phyloP scores from a whole-genome alignment of 1,140 invertebrate species.

The Drosophila murphyi region DNA sequence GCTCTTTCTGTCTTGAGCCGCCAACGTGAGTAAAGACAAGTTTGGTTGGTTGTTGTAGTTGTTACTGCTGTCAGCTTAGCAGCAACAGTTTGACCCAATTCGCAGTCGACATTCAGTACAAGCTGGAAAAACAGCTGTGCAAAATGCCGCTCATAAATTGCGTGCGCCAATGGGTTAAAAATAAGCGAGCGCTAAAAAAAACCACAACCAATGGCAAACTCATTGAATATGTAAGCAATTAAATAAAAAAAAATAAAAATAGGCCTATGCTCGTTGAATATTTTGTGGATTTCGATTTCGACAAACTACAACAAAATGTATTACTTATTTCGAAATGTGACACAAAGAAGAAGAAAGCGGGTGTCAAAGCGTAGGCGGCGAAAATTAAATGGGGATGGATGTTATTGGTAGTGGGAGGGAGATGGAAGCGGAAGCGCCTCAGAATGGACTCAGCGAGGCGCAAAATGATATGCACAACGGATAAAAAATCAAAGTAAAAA shows the following conservation, averaged over 20 bases:
- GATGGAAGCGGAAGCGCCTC: constrained; percentile 52
- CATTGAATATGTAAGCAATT: constrained; percentile 35
- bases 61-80: constrained; percentile 17
- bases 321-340: constrained; percentile 52
- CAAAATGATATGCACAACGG: constrained; percentile 65
- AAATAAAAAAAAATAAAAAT: constrained; percentile 16
- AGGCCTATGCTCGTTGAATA: constrained; percentile 59
- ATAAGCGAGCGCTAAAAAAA: constrained; percentile 20
- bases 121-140: constrained; percentile 69
- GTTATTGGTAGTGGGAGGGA: background rate
- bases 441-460: constrained; percentile 60
- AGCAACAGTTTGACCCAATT: constrained; percentile 77
- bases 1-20: constrained; percentile 48
- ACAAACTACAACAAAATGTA: constrained; percentile 38
- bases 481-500: constrained; percentile 18
- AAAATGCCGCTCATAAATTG: constrained; percentile 33
- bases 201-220: constrained; percentile 39
- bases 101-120: constrained; percentile 44
- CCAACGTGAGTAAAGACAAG: constrained; percentile 74
- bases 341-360: constrained; percentile 19
- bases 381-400: constrained; percentile 11
- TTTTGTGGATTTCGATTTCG: constrained; percentile 49
- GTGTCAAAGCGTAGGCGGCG: constrained; percentile 51
- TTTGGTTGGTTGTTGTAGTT: constrained; percentile 60
- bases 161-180: constrained; percentile 45